phyloP scores from a whole-genome alignment of 1,140 invertebrate genomes.

The Papilio aristodemus region DNA sequence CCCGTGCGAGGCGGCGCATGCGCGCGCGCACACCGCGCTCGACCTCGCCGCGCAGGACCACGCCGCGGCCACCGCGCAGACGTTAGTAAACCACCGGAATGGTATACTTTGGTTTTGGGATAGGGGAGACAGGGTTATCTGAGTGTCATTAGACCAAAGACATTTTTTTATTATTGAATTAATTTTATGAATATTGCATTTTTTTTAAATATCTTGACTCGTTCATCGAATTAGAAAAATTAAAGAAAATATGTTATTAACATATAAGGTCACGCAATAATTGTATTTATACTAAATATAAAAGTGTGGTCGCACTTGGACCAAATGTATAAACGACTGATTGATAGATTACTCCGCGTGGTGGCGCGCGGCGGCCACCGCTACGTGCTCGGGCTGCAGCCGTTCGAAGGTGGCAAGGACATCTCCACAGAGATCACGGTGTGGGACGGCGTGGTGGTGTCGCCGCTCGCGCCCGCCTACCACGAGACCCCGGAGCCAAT shows the following conservation, averaged over 20 bases:
- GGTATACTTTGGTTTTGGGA: too few relatives aligned
- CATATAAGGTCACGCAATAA: too few relatives aligned
- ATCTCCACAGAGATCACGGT: conserved; percentile 93
- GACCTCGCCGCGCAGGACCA: conserved; percentile 97
- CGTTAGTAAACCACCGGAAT: conserved; percentile 47
- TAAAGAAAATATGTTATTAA: too few relatives aligned
- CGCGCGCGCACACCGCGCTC: conserved; percentile 94
- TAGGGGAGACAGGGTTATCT: too few relatives aligned
- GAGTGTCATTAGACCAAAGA: too few relatives aligned
- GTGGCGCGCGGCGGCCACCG: conserved; percentile 95
- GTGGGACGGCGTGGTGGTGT: conserved; percentile 96
- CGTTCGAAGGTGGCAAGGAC: conserved; percentile 81
- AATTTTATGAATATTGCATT: too few relatives aligned
- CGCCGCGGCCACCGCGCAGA: conserved; percentile 94
- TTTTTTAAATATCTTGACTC: too few relatives aligned
- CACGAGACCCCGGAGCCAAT: conserved; percentile 80
- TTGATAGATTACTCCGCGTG: conserved; percentile 89
- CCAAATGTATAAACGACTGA: too few relatives aligned
- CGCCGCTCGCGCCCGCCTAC: conserved; percentile 94
- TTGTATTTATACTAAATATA: too few relatives aligned
- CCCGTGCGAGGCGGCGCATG: conserved; percentile 94
- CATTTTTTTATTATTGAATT: too few relatives aligned
- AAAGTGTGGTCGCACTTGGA: too few relatives aligned
- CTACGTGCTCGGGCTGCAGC: conserved; percentile 90
- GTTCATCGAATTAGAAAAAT: too few relatives aligned